Percentiles rank a stretch among this genome's conserved stretches.
Evolutionary conservation across 2,888 invertebrate genomes (phyloP).

Genomic region (Lepidonotus clava): DNA sequence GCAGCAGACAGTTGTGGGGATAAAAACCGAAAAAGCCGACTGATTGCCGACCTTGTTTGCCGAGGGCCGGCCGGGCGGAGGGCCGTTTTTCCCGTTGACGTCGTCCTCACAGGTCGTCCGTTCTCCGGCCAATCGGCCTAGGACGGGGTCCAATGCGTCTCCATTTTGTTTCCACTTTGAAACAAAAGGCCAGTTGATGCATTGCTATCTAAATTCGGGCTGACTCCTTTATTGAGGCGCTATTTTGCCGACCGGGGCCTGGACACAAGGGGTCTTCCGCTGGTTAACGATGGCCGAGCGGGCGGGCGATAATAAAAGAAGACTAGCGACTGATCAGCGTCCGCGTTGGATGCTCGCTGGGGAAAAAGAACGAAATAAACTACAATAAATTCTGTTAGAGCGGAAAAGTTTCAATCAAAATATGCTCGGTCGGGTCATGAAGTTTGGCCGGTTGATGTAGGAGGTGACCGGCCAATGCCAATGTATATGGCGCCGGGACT

Average conservation of each 20-base stretch:
- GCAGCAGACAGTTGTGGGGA: not conserved
- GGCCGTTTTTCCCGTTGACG: not conserved
- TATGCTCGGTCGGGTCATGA: not conserved
- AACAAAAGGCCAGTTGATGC: not conserved
- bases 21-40: not conserved
- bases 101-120: not conserved
- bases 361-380: constrained; percentile 3
- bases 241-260: not conserved
- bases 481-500: no score
- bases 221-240: not conserved
- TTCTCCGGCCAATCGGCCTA: not conserved
- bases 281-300: not conserved
- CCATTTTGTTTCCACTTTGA: constrained; percentile 17
- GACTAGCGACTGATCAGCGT: not conserved
- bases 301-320: constrained; percentile 2
- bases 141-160: not conserved
- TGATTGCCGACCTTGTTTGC: not conserved
- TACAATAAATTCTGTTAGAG: not conserved
- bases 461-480: no score
- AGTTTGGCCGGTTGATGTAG: not conserved
- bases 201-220: not conserved
- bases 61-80: not conserved
- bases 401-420: constrained; percentile 22
- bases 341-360: not conserved
- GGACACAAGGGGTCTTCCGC: not conserved